phyloP scores from a whole-genome alignment of 2,113 vertebrate genomes.

The Erinaceus europaeus region DNA sequence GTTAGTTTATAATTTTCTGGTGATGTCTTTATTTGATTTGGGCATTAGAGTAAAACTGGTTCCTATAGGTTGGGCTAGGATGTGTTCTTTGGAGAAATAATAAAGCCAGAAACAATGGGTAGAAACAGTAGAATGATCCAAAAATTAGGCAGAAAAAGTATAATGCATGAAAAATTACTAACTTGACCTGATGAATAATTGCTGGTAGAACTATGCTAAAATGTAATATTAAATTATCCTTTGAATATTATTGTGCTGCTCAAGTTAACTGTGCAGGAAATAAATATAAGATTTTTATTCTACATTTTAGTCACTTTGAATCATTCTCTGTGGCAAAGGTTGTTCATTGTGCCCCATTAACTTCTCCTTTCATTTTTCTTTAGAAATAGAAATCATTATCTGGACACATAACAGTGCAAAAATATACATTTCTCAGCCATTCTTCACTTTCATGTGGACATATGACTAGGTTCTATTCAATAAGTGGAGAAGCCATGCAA shows the following conservation, averaged over 20 bases:
- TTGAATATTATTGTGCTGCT: neutral
- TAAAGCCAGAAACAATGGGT: neutral
- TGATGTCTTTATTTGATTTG: neutral
- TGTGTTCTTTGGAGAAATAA: neutral
- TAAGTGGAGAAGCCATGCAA: neutral
- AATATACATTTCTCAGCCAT: neutral
- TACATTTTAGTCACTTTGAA: neutral
- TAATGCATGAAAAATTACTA: neutral
- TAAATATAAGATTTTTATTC: neutral
- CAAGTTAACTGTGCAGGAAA: neutral
- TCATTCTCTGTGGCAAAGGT: neutral
- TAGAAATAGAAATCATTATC: constrained; percentile 11
- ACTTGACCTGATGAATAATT: neutral
- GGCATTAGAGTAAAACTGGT: neutral
- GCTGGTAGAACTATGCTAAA: neutral
- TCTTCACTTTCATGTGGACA: neutral
- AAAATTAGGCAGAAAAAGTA: constrained; percentile 15
- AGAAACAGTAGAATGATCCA: neutral
- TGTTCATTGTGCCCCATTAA: neutral
- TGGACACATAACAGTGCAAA: neutral
- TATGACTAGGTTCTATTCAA: neutral
- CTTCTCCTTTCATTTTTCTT: neutral
- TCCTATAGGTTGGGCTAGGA: neutral
- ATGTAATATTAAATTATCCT: neutral
- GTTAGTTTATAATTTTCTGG: neutral